Conservation (phyloP, 1,140 invertebrate genomes). For the Zaprionus taronus region DNA sequence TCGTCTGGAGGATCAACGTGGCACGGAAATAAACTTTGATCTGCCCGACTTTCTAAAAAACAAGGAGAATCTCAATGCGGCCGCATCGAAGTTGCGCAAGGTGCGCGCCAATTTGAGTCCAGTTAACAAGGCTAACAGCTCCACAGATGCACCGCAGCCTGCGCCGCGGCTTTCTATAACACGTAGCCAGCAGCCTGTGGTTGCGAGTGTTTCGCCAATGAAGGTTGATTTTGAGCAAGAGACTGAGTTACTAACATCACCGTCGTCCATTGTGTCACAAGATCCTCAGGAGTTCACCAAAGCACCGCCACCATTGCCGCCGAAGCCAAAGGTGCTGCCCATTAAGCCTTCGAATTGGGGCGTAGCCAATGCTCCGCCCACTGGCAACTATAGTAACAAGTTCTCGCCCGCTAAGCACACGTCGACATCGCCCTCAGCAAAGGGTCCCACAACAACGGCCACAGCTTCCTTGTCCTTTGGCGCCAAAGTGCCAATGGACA, state of each 20-base stretch:
- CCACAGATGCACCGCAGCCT: conserved; percentile 70
- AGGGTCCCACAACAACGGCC: neutral
- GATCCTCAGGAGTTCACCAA: conserved; percentile 65
- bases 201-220: conserved; percentile 62
- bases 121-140: conserved; percentile 54
- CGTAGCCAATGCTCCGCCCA: conserved; percentile 43
- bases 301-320: conserved; percentile 86
- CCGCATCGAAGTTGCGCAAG: conserved; percentile 73
- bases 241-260: conserved; percentile 38
- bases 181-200: conserved; percentile 46
- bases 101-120: conserved; percentile 71
- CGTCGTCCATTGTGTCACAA: conserved; percentile 23
- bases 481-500: conserved; percentile 64
- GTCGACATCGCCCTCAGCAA: conserved; percentile 47
- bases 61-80: conserved; percentile 84
- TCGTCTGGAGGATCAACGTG: conserved; percentile 92
- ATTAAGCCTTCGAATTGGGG: conserved; percentile 87
- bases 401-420: conserved; percentile 65
- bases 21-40: conserved; percentile 92
- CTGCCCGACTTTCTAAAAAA: conserved; percentile 92
- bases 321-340: conserved; percentile 87
- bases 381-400: conserved; percentile 66
- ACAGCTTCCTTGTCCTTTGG: conserved; percentile 82
- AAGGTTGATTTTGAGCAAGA: conserved; percentile 68
- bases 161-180: conserved; percentile 78